Conservation (phyloP, 1,140 invertebrate genomes). For the Cydia pomonella region DNA sequence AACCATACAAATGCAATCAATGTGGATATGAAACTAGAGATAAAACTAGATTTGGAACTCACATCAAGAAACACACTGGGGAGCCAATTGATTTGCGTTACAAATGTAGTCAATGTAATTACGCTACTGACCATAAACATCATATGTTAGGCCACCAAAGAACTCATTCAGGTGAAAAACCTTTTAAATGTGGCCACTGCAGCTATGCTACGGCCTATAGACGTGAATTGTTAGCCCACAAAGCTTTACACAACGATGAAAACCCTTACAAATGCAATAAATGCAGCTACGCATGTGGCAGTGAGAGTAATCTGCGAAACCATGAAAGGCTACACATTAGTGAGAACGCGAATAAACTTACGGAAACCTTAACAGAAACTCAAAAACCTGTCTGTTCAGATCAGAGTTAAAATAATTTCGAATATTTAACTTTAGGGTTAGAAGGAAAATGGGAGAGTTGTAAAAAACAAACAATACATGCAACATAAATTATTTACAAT, state of each 20-base stretch:
- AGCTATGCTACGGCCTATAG: background rate
- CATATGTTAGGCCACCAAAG: conserved; percentile 4
- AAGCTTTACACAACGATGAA: background rate
- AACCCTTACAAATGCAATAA: background rate
- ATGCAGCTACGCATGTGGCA: background rate
- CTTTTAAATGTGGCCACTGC: background rate
- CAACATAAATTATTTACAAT: too few relatives aligned
- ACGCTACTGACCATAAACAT: background rate
- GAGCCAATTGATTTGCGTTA: background rate
- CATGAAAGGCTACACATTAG: background rate
- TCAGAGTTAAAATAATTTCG: background rate
- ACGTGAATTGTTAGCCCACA: conserved; percentile 3
- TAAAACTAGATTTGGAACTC: background rate
- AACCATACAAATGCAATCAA: background rate
- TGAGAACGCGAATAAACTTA: background rate
- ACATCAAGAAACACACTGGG: background rate
- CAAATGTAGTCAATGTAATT: background rate
- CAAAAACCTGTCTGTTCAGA: background rate
- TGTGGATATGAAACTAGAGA: background rate
- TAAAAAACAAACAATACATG: too few relatives aligned
- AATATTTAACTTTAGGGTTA: background rate
- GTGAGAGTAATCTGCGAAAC: background rate
- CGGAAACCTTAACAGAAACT: background rate
- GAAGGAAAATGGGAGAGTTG: too few relatives aligned
- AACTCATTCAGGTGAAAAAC: background rate